These are phyloP conservation scores for Cephus nigrinus DNA, from an alignment of 2,888 invertebrate genomes.

Conservation along the genomic window DNA sequence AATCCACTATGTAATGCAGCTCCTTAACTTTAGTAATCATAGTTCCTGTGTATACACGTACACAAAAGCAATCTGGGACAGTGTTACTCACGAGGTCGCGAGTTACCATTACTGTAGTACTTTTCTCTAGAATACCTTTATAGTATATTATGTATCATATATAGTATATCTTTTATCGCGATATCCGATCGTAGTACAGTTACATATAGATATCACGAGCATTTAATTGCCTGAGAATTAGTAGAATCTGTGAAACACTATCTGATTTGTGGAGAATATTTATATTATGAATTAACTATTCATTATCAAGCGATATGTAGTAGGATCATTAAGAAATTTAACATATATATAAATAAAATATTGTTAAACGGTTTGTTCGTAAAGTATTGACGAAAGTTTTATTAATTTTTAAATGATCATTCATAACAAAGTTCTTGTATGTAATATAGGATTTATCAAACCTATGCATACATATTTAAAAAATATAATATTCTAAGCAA, in stretches of 20 bases:
- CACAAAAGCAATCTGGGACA: not conserved
- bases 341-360: no score
- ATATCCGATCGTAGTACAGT: not conserved
- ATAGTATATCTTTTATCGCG: not conserved
- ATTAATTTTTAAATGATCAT: not conserved
- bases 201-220: not conserved
- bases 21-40: not conserved
- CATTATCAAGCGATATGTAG: no score
- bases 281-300: no score
- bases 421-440: not conserved
- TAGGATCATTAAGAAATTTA: no score
- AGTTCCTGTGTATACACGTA: not conserved
- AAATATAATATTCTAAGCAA: no score
- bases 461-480: no score
- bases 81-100: conserved; percentile 2
- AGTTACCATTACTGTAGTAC: not conserved
- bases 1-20: not conserved
- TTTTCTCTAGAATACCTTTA: not conserved
- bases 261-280: not conserved
- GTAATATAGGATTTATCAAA: no score
- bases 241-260: not conserved
- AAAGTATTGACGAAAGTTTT: no score
- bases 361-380: no score
- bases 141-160: not conserved
- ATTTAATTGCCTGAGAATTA: not conserved